Percentiles rank a stretch among this genome's conserved stretches.
phyloP scores from a whole-genome alignment of 2,797 vertebrate genomes.

The Myotis myotis region DNA sequence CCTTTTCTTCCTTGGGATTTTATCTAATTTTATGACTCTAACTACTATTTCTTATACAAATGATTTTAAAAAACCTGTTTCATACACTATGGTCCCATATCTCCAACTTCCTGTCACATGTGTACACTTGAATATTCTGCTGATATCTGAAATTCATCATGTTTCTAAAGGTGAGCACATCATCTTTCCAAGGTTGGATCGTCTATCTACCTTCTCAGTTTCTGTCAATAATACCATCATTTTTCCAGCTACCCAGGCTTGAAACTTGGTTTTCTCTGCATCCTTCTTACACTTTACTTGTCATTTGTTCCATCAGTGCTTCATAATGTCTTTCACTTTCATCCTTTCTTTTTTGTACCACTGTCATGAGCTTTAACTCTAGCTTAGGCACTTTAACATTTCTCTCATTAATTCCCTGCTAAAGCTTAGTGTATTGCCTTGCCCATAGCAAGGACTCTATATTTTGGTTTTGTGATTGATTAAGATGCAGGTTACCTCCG shows the following conservation, averaged over 20 bases:
- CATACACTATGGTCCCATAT: background rate
- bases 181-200: background rate
- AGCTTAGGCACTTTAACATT: background rate
- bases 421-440: background rate
- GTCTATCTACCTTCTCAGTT: background rate
- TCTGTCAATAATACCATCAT: conserved; percentile 10
- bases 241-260: background rate
- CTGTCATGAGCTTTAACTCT: background rate
- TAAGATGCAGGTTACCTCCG: background rate
- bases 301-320: background rate
- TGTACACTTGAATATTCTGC: background rate
- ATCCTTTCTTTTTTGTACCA: background rate
- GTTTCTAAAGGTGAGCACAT: background rate
- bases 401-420: background rate
- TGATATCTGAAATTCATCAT: background rate
- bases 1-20: background rate
- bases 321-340: background rate
- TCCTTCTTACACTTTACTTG: background rate
- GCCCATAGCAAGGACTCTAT: background rate
- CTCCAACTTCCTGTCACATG: background rate
- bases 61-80: background rate
- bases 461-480: conserved; percentile 15
- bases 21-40: background rate
- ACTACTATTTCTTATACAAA: background rate
- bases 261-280: background rate